These are phyloP conservation scores for Hippocampus zosterae DNA, from an alignment of 2,113 vertebrate genomes.

Conservation along the genomic window DNA sequence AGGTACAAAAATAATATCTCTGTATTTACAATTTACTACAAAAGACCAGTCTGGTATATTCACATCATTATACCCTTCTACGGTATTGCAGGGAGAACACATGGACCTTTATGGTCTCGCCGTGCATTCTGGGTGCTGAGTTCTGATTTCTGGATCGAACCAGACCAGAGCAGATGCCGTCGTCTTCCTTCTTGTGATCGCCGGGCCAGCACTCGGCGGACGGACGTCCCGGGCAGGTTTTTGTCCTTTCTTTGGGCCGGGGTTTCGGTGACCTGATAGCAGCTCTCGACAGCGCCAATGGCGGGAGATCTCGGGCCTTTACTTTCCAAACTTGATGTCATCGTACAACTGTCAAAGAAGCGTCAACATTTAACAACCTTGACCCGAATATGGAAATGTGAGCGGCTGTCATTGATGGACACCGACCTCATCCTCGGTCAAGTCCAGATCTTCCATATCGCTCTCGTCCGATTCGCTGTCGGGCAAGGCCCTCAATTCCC, in stretches of 20 bases:
- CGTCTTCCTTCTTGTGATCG: slow-evolving; percentile 43
- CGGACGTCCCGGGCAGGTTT: slow-evolving; percentile 19
- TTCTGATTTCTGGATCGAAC: slow-evolving; percentile 18
- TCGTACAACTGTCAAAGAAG: slow-evolving; percentile 65
- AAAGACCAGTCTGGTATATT: slow-evolving; percentile 37
- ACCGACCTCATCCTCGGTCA: slow-evolving; percentile 86
- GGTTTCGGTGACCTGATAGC: slow-evolving; percentile 42
- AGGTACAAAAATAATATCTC: slow-evolving; percentile 74
- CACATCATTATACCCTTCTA: slow-evolving; percentile 44
- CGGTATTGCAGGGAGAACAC: slow-evolving; percentile 31
- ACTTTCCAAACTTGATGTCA: slow-evolving; percentile 72
- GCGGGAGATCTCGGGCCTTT: slow-evolving; percentile 12
- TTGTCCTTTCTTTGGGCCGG: slow-evolving; percentile 21
- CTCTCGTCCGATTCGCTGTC: slow-evolving; percentile 85
- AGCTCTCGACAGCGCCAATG: slow-evolving; percentile 42
- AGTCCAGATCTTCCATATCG: slow-evolving; percentile 75
- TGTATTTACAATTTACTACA: slow-evolving; percentile 73
- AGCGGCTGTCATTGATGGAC: neutral
- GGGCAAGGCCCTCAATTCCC: slow-evolving; percentile 80
- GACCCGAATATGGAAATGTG: accelerated
- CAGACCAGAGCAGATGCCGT: slow-evolving; percentile 33
- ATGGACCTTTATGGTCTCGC: slow-evolving; percentile 20
- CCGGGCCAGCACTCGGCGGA: slow-evolving; percentile 39
- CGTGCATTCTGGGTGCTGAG: slow-evolving; percentile 15
- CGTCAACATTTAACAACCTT: slow-evolving; percentile 1